Evolutionary conservation across 2,888 invertebrate genomes (phyloP).

Genomic region (Heteromyza rotundicornis): DNA sequence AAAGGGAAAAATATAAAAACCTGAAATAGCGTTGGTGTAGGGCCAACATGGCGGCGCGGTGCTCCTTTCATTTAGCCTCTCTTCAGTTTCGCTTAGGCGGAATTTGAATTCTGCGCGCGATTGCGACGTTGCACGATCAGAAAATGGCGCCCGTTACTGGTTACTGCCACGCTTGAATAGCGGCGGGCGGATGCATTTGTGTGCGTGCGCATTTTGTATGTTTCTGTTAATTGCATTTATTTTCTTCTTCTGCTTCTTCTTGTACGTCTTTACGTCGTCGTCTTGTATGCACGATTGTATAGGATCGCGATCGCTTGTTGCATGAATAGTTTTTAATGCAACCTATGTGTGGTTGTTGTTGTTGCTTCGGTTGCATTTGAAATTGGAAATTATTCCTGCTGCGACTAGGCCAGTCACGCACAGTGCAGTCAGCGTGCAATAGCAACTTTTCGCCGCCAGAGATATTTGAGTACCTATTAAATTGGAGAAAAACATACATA

Average conservation of each 20-base stretch:
- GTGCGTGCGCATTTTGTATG: too few species aligned
- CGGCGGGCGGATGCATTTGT: too few species aligned
- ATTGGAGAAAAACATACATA: not conserved
- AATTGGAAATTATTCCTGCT: not conserved
- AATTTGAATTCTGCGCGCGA: not conserved
- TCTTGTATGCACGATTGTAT: not conserved
- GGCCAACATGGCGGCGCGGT: not conserved
- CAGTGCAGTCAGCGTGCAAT: constrained; percentile 1
- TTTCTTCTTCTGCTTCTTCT: not conserved
- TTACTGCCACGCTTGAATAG: not conserved
- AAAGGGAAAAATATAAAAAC: not conserved
- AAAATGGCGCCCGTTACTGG: not conserved
- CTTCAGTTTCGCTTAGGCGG: not conserved
- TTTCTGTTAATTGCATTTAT: not conserved
- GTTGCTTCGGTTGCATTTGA: not conserved
- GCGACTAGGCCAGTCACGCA: constrained; percentile 9
- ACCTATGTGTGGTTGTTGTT: not conserved
- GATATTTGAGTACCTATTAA: not conserved
- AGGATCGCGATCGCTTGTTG: not conserved
- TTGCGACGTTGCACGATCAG: too few species aligned
- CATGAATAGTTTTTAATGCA: too few species aligned
- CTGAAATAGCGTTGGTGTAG: not conserved
- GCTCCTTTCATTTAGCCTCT: not conserved
- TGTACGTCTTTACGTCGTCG: too few species aligned
- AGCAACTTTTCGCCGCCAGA: not conserved